Base-by-base conservation (phyloP, 2,888 invertebrate species). In the Tubulanus polymorphus region DNA sequence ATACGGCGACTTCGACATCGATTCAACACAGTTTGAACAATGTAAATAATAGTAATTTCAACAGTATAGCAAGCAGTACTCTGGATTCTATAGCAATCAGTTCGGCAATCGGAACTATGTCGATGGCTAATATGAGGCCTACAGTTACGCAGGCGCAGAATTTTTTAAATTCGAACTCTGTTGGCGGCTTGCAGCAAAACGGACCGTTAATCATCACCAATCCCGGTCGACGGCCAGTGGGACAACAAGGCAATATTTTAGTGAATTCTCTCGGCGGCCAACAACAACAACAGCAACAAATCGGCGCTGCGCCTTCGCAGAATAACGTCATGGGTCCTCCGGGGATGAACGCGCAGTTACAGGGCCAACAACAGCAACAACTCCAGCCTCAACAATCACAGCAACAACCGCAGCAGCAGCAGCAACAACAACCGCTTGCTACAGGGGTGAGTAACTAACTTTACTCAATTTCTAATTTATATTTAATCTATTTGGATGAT, bases 261-360 rank as follows among this genome's bases (percentile, higher is more conserved):
- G 49, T 30, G 26, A 49, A 48, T 20, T 30, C 20, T 32, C 25
- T 53, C 29, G 46, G 47, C 28, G 20, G 48, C 46, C n/a, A 26
- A 30, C 12, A 23, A n/a, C 37, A 27, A 23, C 51, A 23, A 18
- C 30, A 25, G 37, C 35, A 37, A 37, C 51, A n/a, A 37, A 37
- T 51, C 37, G 51, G 18, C 51, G 37, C 35, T 37, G 26, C 6
- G 51, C 35, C 58, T 64, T 61, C 60, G 64, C 47, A 57, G 60
- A 57, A 52, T 49, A 50, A 63, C 62, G 60, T 60, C 54, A 57
- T 68, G 51, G 64, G 67, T 30, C 67, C 65, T 54, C 60, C 66
- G 25, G 68, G 67, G 28, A 62, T 71, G 59, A 64, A 62, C 59
- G 63, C 67, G 41, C 57, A n/a, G n/a, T n/a, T 56, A 20, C 63